Evolutionary conservation across 1,140 invertebrate genomes (phyloP).

Genomic region (Zaprionus ornatus): DNA sequence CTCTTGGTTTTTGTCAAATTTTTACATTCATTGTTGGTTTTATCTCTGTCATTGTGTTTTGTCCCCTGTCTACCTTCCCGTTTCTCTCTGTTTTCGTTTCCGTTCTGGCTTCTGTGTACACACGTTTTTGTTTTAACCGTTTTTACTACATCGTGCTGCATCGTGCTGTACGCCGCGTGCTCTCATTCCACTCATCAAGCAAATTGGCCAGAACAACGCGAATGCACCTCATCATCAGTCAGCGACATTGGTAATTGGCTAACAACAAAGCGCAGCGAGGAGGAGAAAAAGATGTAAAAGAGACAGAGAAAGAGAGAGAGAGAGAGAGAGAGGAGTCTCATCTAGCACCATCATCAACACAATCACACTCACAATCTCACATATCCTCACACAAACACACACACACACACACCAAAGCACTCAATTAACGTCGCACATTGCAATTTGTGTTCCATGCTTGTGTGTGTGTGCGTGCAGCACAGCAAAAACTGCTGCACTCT

Average conservation of each 20-base stretch:
- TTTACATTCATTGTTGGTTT: slow-evolving; percentile 32
- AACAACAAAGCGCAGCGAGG: slow-evolving; percentile 34
- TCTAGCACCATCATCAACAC: slow-evolving; percentile 40
- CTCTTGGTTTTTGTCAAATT: background rate
- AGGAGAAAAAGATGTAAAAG: slow-evolving; percentile 28
- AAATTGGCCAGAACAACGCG: slow-evolving; percentile 63
- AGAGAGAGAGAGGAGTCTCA: slow-evolving; percentile 19
- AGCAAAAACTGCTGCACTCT: slow-evolving; percentile 10
- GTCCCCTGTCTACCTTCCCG: slow-evolving; percentile 20
- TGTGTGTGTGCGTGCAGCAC: slow-evolving; percentile 5
- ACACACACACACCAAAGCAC: slow-evolving; percentile 43
- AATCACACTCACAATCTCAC: slow-evolving; percentile 5
- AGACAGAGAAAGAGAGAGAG: slow-evolving; percentile 17
- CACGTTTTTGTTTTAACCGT: slow-evolving; percentile 31
- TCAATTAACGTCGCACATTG: slow-evolving; percentile 60
- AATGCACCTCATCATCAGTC: slow-evolving; percentile 68
- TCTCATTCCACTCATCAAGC: slow-evolving; percentile 55
- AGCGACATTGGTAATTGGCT: slow-evolving; percentile 77
- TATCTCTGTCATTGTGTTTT: slow-evolving; percentile 16
- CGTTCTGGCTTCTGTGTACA: slow-evolving; percentile 7
- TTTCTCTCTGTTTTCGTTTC: slow-evolving; percentile 2
- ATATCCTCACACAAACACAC: slow-evolving; percentile 18
- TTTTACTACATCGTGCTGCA: slow-evolving; percentile 26
- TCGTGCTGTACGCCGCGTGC: slow-evolving; percentile 31
- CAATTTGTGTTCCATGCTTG: slow-evolving; percentile 55